Percentiles rank a stretch among this genome's conserved stretches.
phyloP scores from a whole-genome alignment of 2,888 invertebrate species.

The Ennomos fuscantarius region DNA sequence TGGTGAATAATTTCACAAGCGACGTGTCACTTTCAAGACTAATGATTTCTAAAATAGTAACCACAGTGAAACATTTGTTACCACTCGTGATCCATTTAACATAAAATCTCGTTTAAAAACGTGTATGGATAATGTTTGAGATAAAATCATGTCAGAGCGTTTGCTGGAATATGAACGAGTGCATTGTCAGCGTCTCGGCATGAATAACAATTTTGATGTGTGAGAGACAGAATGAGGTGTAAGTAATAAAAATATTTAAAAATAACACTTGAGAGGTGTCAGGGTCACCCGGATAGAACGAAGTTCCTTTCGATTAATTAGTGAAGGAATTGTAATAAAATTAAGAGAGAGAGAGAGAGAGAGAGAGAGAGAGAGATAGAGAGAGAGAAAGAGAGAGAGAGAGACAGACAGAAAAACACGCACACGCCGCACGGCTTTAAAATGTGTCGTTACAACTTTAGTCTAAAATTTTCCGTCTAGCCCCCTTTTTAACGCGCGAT shows the following conservation, averaged over 20 bases:
- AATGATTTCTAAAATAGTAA: conserved; percentile 72
- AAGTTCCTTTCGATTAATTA: too few relatives aligned
- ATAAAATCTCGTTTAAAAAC: conserved; percentile 49
- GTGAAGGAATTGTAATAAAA: too few relatives aligned
- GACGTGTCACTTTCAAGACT: conserved; percentile 59
- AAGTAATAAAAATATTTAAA: conserved; percentile 32
- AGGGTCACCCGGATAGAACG: too few relatives aligned
- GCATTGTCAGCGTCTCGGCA: conserved; percentile 42
- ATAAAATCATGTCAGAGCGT: conserved; percentile 33
- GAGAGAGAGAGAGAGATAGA: too few relatives aligned
- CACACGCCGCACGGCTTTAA: too few relatives aligned
- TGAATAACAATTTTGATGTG: conserved; percentile 40
- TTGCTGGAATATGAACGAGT: conserved; percentile 44
- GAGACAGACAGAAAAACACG: too few relatives aligned
- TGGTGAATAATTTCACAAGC: conserved; percentile 68
- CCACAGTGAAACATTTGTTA: conserved; percentile 53
- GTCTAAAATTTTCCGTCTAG: too few relatives aligned
- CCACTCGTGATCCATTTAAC: conserved; percentile 52
- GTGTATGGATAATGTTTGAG: conserved; percentile 37
- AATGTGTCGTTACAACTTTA: too few relatives aligned
- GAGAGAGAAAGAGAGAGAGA: too few relatives aligned
- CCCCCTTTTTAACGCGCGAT: too few relatives aligned
- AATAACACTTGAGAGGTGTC: too few relatives aligned
- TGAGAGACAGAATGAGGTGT: conserved; percentile 29
- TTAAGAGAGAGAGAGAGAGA: too few relatives aligned